Base-by-base conservation (phyloP, 2,797 vertebrate species). In the Heterohyrax brucei region DNA sequence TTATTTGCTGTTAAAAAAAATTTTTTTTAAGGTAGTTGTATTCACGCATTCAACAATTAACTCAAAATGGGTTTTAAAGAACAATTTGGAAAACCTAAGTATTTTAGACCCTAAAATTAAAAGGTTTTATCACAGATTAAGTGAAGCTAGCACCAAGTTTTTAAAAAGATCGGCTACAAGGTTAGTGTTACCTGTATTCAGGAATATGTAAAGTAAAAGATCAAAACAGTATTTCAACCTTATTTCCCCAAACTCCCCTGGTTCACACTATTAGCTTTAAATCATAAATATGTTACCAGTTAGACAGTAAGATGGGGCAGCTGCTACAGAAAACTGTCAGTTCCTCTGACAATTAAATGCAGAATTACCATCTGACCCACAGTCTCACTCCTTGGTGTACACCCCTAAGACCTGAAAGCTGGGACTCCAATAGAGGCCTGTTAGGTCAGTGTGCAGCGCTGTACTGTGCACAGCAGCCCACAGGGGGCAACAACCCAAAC, bases 1-100 rank as follows among this genome's bases (percentile, higher is more conserved):
- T 94, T 81, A 85, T 39, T 61, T 82, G 10, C 48, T 85, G 89
- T 22, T n/a, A 33, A 46, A 82, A 86, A 62, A 56, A 91, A 56
- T 56, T 56, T 14, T 56, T 56, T 13, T 48, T 61, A 33, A 78
- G 28, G 68, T 64, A 44, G 59, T 28, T 85, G 26, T 61, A 22
- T 28, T 88, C 62, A 85, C 16, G 18, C 39, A 18, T 50, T 46
- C 70, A 56, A 2, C 12, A 19, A 83, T 44, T 5, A 14, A 48
- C 3, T 62, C 21, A 86, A 61, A 79, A 66, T 0, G 21, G 3
- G 48, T 33, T 85, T 78, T 78, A 8, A 0, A 59, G 87, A 53
- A 62, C 84, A 14, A 21, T 77, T 7, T 80, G 46, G n/a, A 81
- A 85, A 87, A 84, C 64, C n/a, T 14, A 53, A 56, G 72, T 33